Conservation (phyloP, 2,888 invertebrate genomes). For the Adelphocoris suturalis region DNA sequence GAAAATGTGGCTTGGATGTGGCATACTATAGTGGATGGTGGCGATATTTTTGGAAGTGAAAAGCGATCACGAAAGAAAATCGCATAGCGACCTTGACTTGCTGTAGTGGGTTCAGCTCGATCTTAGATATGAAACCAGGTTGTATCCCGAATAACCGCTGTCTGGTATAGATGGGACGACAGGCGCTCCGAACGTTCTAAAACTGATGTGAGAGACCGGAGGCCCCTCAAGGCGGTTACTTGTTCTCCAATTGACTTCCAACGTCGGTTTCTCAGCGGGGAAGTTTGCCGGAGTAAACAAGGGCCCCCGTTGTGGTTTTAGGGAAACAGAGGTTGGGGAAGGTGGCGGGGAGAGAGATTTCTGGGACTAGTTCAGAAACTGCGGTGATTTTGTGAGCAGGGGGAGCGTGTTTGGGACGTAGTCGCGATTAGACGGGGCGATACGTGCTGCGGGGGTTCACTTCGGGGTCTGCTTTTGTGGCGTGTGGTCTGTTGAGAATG, state of each 20-base stretch:
- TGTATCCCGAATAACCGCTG: too few relatives aligned
- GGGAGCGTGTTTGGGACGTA: conserved; percentile 15
- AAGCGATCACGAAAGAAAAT: too few relatives aligned
- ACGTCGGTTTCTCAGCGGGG: not conserved
- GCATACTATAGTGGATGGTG: too few relatives aligned
- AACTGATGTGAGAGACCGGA: not conserved
- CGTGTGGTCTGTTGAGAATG: conserved; percentile 2
- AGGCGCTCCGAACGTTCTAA: conserved; percentile 1
- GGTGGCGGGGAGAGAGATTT: not conserved
- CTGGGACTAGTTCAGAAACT: conserved; percentile 39
- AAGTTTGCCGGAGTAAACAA: conserved; percentile 25
- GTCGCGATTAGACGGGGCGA: conserved; percentile 20
- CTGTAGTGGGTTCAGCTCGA: too few relatives aligned
- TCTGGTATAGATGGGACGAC: not conserved
- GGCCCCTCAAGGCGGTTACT: conserved; percentile 11
- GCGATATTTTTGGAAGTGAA: too few relatives aligned
- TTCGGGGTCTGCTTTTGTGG: conserved; percentile 2
- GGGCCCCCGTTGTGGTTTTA: conserved; percentile 12
- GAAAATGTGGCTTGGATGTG: too few relatives aligned
- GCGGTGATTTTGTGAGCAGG: not conserved
- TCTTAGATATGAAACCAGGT: too few relatives aligned
- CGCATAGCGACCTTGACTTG: too few relatives aligned
- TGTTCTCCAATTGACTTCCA: conserved; percentile 35
- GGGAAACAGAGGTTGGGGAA: not conserved
- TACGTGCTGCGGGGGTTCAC: not conserved